phyloP scores from a whole-genome alignment of 2,888 invertebrate species.

The Osedax fenrisi region DNA sequence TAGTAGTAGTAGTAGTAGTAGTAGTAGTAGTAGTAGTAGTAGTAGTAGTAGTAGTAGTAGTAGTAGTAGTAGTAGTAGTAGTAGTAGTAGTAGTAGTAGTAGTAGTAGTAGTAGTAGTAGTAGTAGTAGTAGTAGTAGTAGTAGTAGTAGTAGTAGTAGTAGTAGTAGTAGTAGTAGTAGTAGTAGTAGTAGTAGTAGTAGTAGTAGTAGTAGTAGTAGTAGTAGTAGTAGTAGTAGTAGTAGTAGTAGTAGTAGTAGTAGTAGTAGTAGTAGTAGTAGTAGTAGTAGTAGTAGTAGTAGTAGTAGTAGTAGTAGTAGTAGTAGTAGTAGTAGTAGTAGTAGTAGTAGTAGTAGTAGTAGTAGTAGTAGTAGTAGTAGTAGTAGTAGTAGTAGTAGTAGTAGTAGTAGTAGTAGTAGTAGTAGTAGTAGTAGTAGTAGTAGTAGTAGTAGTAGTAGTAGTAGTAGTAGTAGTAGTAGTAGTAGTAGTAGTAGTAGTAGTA shows the following conservation, averaged over 20 bases:
- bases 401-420: slow-evolving; percentile 9
- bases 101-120: slow-evolving; percentile 4
- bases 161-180: slow-evolving; percentile 7
- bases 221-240: slow-evolving; percentile 10
- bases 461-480: slow-evolving; percentile 18
- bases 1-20: slow-evolving; percentile 10
- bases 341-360: slow-evolving; percentile 10
- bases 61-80: slow-evolving; percentile 10
- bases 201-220: slow-evolving; percentile 10
- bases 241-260: slow-evolving; percentile 4
- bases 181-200: slow-evolving; percentile 7
- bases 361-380: slow-evolving; percentile 4
- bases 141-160: slow-evolving; percentile 4
- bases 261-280: slow-evolving; percentile 10
- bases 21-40: slow-evolving; percentile 7
- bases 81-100: slow-evolving; percentile 6
- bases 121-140: slow-evolving; percentile 4
- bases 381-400: slow-evolving; percentile 10
- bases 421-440: slow-evolving; percentile 18
- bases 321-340: slow-evolving; percentile 10
- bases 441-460: slow-evolving; percentile 13
- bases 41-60: slow-evolving; percentile 7
- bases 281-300: slow-evolving; percentile 4
- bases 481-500: slow-evolving; percentile 15
- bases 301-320: slow-evolving; percentile 10